phyloP scores from a whole-genome alignment of 2,797 vertebrate genomes.

The Melanitta fusca region DNA sequence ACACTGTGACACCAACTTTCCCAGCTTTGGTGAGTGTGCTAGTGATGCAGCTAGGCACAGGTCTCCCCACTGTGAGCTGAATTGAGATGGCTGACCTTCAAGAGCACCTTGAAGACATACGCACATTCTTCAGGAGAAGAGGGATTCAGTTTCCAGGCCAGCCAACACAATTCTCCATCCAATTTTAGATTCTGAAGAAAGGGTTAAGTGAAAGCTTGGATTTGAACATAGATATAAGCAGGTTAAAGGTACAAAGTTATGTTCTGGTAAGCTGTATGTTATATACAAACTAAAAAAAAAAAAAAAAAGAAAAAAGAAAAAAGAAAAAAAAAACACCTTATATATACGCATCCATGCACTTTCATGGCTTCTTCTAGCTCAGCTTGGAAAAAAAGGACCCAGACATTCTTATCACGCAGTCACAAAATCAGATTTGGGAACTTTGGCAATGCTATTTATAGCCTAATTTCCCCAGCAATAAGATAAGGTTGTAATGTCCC shows the following conservation, averaged over 20 bases:
- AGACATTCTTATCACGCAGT: neutral
- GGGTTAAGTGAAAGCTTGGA: neutral
- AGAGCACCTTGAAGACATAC: neutral
- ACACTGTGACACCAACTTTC: neutral
- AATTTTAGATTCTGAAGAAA: neutral
- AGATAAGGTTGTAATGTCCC: neutral
- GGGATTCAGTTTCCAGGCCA: neutral
- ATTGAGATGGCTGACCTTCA: neutral
- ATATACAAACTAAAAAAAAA: neutral
- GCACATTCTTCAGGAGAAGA: neutral
- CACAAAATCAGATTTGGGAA: neutral
- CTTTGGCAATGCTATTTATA: neutral
- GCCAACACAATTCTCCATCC: neutral
- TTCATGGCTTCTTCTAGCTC: neutral
- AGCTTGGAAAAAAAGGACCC: neutral
- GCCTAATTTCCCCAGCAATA: neutral
- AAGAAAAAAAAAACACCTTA: neutral
- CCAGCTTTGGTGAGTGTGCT: neutral
- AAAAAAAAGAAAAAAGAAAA: neutral
- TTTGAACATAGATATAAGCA: neutral
- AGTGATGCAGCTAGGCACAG: neutral
- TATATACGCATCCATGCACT: neutral
- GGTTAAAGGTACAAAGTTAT: neutral
- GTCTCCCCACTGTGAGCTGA: neutral
- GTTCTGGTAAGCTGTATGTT: neutral